phyloP scores from a whole-genome alignment of 1,140 invertebrate genomes.

The Aphaenogaster ashmeadi region DNA sequence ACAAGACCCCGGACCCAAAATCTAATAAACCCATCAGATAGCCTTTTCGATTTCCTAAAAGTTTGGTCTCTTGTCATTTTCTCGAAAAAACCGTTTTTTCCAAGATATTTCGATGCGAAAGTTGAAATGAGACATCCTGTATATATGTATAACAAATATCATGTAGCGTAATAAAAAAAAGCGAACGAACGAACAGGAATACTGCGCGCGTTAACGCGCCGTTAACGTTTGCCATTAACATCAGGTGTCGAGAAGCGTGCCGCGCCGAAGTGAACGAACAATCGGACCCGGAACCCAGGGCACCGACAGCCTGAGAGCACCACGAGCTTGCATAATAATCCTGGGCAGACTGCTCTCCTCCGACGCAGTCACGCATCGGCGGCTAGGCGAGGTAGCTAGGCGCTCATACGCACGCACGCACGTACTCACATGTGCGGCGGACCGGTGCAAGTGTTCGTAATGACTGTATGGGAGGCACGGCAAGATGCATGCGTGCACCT shows the following conservation, averaged over 20 bases:
- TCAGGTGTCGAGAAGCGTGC: conserved; percentile 30
- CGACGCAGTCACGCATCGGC: conserved; percentile 59
- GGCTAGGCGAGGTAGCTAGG: conserved; percentile 56
- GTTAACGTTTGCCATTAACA: conserved; percentile 25
- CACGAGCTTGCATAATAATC: conserved; percentile 80
- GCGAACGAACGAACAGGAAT: neutral
- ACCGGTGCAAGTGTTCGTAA: conserved; percentile 69
- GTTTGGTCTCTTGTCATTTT: too few relatives aligned
- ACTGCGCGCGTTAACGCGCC: neutral
- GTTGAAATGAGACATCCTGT: too few relatives aligned
- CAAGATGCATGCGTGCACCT: conserved; percentile 70
- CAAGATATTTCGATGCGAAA: too few relatives aligned
- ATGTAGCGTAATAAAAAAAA: neutral
- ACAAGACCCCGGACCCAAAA: too few relatives aligned
- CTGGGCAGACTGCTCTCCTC: conserved; percentile 43
- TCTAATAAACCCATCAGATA: too few relatives aligned
- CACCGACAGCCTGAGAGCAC: conserved; percentile 51
- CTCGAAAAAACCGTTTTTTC: too few relatives aligned
- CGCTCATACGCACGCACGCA: conserved; percentile 12
- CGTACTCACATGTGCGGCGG: neutral
- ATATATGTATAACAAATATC: neutral
- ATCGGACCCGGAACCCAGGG: conserved; percentile 80
- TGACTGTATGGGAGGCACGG: conserved; percentile 67
- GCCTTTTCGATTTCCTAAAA: too few relatives aligned
- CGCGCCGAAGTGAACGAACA: conserved; percentile 71